Base-by-base conservation (phyloP, 2,113 vertebrate genomes). In the Daubentonia madagascariensis region DNA sequence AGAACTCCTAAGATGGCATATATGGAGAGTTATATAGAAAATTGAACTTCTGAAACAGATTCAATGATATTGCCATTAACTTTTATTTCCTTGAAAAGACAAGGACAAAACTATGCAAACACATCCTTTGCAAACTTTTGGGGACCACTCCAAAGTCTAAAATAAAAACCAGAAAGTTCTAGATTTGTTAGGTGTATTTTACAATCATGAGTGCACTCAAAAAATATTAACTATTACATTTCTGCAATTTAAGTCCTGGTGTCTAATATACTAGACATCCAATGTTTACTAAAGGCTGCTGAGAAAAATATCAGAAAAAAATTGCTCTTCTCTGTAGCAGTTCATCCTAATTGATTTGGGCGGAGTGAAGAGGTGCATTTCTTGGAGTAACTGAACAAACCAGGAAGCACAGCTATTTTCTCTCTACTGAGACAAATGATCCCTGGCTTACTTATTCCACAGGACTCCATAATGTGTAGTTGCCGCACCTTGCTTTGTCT, bases 321-420 rank as follows among this genome's bases (percentile, higher is more conserved):
- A n/a, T n/a, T n/a, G 17, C 32, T 89, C 43, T n/a, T 76, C 28
- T 84, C 48, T 45, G 28, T 48, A n/a, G 67, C 50, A 54, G 5
- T 89, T 87, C 72, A 87, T 91, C 8, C 25, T 54, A 68, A 88
- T 50, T 85, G 40, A 48, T 50, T 75, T 54, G 40, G 12, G 37
- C 85, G 80, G 73, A 45, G 85, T 76, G 92, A 88, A 8, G 35
- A 96, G n/a, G 35, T 85, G 52, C 7, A 20, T 87, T 94, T 94
- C 63, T 96, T 94, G 68, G 50, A 90, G 68, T 78, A 78, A 85
- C 14, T 50, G 72, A 85, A 61, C 22, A 68, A 73, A 83, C 40
- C 57, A 35, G 0, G 28, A n/a, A 11, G 37, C 30, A 43, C 90
- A 94, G 83, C 45, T 91, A 54, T 79, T 87, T 96, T 87, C 20